A percentile compares a stretch with the other conserved stretches of the same genome.
Evolutionary conservation across 2,113 vertebrate species (phyloP).

Genomic region (Physeter macrocephalus): DNA sequence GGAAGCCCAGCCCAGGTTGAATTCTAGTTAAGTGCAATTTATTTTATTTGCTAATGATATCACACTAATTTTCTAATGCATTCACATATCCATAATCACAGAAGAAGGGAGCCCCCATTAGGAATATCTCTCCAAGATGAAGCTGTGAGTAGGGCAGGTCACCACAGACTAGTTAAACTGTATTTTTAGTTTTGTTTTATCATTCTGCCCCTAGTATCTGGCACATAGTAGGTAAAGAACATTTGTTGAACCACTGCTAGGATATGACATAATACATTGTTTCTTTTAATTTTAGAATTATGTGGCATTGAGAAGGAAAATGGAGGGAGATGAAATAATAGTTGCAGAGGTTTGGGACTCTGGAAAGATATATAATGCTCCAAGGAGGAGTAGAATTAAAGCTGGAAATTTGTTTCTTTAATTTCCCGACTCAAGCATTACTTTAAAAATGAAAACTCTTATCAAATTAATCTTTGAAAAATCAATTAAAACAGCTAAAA

Average conservation of each 20-base stretch:
- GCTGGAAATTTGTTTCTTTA: neutral
- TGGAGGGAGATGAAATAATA: neutral
- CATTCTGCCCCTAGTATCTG: neutral
- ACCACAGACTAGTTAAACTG: neutral
- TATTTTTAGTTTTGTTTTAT: neutral
- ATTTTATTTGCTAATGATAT: conserved; percentile 11
- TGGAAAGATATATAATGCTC: neutral
- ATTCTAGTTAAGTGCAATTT: neutral
- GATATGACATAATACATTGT: neutral
- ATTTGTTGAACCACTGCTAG: neutral
- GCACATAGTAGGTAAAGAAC: neutral
- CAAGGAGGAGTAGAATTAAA: neutral
- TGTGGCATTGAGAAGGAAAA: neutral
- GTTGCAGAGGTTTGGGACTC: neutral
- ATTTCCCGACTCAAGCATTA: neutral
- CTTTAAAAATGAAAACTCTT: neutral
- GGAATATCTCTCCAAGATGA: neutral
- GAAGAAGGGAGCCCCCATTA: neutral
- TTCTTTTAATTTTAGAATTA: neutral
- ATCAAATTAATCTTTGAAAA: neutral
- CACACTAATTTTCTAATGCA: neutral
- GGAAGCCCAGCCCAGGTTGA: neutral
- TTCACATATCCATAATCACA: neutral
- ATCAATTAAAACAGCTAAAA: neutral
- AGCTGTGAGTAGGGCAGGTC: neutral